These are phyloP conservation scores for Linyphia triangularis DNA, from an alignment of 2,888 invertebrate genomes.

Conservation along the genomic window DNA sequence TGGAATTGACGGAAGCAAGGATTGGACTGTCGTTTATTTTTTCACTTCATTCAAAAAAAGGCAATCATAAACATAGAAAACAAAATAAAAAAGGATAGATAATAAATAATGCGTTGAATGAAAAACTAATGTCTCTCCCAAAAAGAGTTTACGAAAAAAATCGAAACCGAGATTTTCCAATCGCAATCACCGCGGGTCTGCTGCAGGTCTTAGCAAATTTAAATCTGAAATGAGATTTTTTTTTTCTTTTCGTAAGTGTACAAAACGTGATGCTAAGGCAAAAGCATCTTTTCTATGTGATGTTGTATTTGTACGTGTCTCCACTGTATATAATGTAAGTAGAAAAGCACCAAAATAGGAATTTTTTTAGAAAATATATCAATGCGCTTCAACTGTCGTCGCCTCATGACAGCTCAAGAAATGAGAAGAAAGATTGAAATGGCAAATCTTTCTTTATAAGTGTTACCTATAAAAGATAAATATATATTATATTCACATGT, in stretches of 20 bases:
- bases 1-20: neutral
- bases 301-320: constrained; percentile 75
- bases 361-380: constrained; percentile 63
- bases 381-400: constrained; percentile 64
- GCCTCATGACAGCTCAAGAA: constrained; percentile 43
- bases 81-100: neutral
- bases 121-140: neutral
- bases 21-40: neutral
- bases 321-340: constrained; percentile 75
- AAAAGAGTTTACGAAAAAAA: neutral
- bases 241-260: constrained; percentile 70
- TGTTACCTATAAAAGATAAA: constrained; percentile 61
- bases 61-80: neutral
- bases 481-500: constrained; percentile 49
- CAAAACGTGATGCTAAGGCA: constrained; percentile 48
- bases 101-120: neutral
- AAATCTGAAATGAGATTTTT: constrained; percentile 26
- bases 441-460: constrained; percentile 49
- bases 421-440: constrained; percentile 17
- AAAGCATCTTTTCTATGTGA: constrained; percentile 74
- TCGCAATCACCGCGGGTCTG: constrained; percentile 60
- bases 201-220: constrained; percentile 69
- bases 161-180: neutral
- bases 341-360: constrained; percentile 71
- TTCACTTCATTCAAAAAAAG: neutral